Percentiles rank a stretch among this genome's conserved stretches.
phyloP scores from a whole-genome alignment of 2,113 vertebrate genomes.

The Porphyrio hochstetteri region DNA sequence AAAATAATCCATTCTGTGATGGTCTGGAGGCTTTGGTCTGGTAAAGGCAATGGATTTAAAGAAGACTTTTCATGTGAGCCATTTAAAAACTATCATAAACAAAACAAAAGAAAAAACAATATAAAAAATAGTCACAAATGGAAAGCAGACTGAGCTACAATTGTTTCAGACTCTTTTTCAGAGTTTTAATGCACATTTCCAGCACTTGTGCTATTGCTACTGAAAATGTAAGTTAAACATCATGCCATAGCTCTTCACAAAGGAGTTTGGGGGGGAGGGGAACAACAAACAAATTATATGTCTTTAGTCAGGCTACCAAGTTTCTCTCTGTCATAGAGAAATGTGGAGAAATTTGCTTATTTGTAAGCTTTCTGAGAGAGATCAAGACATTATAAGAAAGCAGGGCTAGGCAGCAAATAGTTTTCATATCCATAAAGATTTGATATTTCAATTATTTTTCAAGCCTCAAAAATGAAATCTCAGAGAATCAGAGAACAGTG shows the following conservation, averaged over 20 bases:
- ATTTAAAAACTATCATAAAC: background rate
- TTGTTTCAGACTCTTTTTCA: background rate
- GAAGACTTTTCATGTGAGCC: background rate
- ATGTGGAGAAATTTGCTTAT: background rate
- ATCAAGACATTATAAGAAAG: background rate
- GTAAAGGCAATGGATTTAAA: background rate
- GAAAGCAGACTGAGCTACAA: background rate
- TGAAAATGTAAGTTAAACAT: background rate
- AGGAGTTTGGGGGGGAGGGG: accelerated
- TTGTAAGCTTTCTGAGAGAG: background rate
- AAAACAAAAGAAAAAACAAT: background rate
- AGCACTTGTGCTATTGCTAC: background rate
- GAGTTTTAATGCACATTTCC: background rate
- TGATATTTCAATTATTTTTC: background rate
- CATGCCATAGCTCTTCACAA: background rate
- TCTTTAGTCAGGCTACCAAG: background rate
- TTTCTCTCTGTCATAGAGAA: background rate
- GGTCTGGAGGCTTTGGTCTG: background rate
- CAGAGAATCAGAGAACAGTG: background rate
- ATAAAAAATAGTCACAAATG: background rate
- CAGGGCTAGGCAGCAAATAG: background rate
- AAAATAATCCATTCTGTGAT: background rate
- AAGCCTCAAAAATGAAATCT: background rate
- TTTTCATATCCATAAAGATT: background rate
- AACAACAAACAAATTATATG: background rate